A percentile compares a stretch with the other conserved stretches of the same genome.
phyloP scores from a whole-genome alignment of 2,113 vertebrate species.

The Pristiophorus japonicus region DNA sequence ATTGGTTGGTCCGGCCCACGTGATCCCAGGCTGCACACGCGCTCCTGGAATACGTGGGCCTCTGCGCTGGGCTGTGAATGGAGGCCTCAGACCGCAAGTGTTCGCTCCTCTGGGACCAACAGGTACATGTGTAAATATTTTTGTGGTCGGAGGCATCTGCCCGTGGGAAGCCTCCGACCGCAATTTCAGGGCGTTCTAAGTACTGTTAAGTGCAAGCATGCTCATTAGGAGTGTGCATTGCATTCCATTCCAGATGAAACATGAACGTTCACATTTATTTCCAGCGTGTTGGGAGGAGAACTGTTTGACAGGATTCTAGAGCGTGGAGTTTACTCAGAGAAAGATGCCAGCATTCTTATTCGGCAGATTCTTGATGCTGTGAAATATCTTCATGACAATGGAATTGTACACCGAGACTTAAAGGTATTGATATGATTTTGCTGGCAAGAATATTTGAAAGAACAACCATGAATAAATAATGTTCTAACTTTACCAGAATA shows the following conservation, averaged over 20 bases:
- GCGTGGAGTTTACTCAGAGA: constrained; percentile 82
- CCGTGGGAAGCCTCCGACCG: no score
- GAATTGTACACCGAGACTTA: constrained; percentile 85
- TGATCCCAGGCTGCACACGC: no score
- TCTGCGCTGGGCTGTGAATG: no score
- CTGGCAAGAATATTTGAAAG: neutral
- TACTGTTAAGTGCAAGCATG: neutral
- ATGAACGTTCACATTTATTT: neutral
- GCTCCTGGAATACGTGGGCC: no score
- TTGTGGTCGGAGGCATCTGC: no score
- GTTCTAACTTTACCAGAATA: neutral
- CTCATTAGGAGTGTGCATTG: neutral
- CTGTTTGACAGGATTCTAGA: constrained; percentile 88
- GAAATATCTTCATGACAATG: constrained; percentile 80
- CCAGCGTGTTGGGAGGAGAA: constrained; percentile 86
- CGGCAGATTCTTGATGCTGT: constrained; percentile 83
- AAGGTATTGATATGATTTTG: constrained; percentile 60
- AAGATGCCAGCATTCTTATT: constrained; percentile 82
- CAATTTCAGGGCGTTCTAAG: no score
- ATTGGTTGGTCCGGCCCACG: no score
- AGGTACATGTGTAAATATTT: no score
- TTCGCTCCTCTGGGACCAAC: no score
- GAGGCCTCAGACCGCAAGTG: no score
- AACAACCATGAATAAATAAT: neutral
- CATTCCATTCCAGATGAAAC: neutral